These are phyloP conservation scores for Atractosteus spatula DNA, from an alignment of 2,113 vertebrate genomes.

Conservation along the genomic window DNA sequence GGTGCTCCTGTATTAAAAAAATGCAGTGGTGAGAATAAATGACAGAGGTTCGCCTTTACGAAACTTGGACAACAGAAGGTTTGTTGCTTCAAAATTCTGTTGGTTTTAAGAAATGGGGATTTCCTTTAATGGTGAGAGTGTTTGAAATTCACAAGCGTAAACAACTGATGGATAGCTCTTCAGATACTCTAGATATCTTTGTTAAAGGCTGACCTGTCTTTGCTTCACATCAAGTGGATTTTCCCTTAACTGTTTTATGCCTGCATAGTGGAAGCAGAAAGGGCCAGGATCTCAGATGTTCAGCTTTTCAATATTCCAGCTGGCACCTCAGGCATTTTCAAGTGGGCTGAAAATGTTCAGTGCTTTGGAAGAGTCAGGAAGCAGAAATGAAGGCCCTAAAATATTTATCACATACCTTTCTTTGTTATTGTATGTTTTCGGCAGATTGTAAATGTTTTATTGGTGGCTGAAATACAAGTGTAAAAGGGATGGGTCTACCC, in stretches of 20 bases:
- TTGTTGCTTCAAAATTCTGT: too few species aligned
- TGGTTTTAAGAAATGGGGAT: too few species aligned
- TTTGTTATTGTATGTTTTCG: slow-evolving; percentile 59
- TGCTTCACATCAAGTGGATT: neutral
- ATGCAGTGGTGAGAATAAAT: too few species aligned
- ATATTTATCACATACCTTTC: slow-evolving; percentile 64
- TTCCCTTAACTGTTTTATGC: neutral
- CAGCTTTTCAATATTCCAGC: slow-evolving; percentile 2
- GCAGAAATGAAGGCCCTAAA: slow-evolving; percentile 43
- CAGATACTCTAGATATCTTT: too few species aligned
- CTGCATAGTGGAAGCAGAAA: too few species aligned
- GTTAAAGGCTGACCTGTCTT: too few species aligned
- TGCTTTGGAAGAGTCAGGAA: slow-evolving; percentile 38
- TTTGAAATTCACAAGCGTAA: too few species aligned
- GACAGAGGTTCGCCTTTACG: too few species aligned
- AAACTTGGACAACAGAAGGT: too few species aligned
- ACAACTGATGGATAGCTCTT: too few species aligned
- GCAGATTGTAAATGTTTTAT: slow-evolving; percentile 60
- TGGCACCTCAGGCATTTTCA: slow-evolving; percentile 39
- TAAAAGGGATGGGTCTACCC: slow-evolving; percentile 64
- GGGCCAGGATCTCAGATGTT: neutral
- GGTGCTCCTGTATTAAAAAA: too few species aligned
- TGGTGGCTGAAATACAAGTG: slow-evolving; percentile 54
- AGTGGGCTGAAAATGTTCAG: slow-evolving; percentile 49
- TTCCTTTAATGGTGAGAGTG: too few species aligned